Evolutionary conservation across 2,113 vertebrate genomes (phyloP).

Genomic region (Colaptes auratus): DNA sequence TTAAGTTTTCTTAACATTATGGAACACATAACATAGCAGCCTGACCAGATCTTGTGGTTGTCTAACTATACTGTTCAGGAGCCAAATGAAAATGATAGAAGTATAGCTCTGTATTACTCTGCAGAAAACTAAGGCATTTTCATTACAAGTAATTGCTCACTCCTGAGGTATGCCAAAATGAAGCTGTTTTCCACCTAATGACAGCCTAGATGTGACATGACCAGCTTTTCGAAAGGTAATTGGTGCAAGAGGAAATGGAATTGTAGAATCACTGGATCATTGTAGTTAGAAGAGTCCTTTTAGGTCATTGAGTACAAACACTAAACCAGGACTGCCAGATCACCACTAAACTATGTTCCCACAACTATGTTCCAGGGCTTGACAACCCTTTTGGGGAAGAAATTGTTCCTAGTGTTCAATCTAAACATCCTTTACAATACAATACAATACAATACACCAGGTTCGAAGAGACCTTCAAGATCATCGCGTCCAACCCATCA

Average conservation of each 20-base stretch:
- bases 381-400: no score
- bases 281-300: no score
- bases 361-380: no score
- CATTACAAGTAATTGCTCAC: not conserved
- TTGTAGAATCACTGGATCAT: no score
- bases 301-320: no score
- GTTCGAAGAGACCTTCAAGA: no score
- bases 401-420: no score
- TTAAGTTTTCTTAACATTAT: not conserved
- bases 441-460: no score
- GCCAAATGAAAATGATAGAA: not conserved
- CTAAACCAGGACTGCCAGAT: no score
- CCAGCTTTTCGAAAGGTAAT: not conserved
- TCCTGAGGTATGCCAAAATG: not conserved
- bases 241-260: not conserved
- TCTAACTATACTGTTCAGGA: not conserved
- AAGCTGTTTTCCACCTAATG: not conserved
- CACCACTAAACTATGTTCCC: no score
- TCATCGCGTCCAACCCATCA: no score
- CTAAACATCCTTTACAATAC: no score
- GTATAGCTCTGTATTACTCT: not conserved
- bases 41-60: not conserved
- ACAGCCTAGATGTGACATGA: rapidly evolving
- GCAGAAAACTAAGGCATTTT: not conserved
- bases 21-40: not conserved